A percentile compares a stretch with the other conserved stretches of the same genome.
Conservation (phyloP, 2,113 vertebrate genomes). For the Alethe castanea region DNA sequence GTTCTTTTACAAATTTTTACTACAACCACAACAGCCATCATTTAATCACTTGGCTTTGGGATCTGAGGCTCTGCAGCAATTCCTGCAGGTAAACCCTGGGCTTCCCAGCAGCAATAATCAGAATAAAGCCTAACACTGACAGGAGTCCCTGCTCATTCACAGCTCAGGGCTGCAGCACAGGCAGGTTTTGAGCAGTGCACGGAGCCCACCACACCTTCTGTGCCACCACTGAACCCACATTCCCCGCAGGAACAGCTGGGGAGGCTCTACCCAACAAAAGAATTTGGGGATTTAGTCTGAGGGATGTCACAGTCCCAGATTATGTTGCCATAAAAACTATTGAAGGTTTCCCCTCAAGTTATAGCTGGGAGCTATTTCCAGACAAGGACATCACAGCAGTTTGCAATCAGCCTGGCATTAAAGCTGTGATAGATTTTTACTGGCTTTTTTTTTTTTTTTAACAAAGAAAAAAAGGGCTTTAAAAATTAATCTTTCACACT, state of each 20-base stretch:
- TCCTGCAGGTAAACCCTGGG: background rate
- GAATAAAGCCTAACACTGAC: background rate
- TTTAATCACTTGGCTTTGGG: background rate
- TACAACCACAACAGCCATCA: background rate
- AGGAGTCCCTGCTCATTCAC: background rate
- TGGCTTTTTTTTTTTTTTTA: background rate
- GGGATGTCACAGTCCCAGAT: background rate
- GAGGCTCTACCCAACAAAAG: background rate
- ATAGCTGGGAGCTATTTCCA: background rate
- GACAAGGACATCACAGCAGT: background rate
- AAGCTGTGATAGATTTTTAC: background rate
- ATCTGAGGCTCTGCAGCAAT: background rate
- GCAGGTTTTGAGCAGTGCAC: background rate
- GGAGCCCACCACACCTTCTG: background rate
- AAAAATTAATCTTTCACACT: background rate
- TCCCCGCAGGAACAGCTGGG: conserved; percentile 16
- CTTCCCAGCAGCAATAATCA: background rate
- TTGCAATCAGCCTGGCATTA: background rate
- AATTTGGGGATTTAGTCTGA: background rate
- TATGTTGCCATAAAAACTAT: background rate
- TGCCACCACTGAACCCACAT: background rate
- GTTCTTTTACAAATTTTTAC: background rate
- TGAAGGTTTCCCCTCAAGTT: background rate
- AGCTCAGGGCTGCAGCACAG: background rate
- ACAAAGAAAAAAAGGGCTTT: background rate